Evolutionary conservation across 1,140 invertebrate genomes (phyloP).

Genomic region (Eriocheir sinensis): DNA sequence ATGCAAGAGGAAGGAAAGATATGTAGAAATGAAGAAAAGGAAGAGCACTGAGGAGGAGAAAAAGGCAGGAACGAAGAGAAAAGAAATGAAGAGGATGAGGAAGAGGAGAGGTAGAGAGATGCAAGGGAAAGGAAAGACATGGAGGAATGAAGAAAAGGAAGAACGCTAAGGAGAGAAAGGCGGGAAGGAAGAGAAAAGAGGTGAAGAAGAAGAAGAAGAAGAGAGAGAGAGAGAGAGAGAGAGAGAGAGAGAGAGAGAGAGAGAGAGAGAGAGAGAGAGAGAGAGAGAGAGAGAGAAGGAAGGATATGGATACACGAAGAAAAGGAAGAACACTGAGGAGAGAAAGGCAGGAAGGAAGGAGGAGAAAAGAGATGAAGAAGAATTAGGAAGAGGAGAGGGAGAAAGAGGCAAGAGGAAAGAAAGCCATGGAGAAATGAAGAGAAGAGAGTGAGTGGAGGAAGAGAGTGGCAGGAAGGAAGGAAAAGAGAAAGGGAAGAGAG

Average conservation of each 20-base stretch:
- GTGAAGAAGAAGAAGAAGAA: background rate
- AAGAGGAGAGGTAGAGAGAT: background rate
- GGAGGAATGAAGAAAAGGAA: background rate
- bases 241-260: constrained; percentile 22
- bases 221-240: constrained; percentile 22
- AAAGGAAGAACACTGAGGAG: background rate
- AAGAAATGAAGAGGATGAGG: background rate
- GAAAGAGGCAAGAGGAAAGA: background rate
- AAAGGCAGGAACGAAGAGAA: background rate
- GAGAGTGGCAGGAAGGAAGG: background rate
- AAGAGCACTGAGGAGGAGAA: background rate
- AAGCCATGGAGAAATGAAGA: background rate
- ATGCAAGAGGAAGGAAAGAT: background rate
- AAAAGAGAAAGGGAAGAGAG: background rate
- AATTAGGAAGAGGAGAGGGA: background rate
- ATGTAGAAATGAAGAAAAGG: background rate
- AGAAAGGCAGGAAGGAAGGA: background rate
- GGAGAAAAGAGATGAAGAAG: background rate
- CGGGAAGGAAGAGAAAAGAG: background rate
- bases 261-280: constrained; percentile 22
- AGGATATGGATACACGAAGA: background rate
- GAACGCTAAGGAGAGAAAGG: background rate
- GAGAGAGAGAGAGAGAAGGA: constrained; percentile 4
- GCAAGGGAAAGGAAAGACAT: background rate
- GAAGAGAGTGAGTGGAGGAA: background rate